Evolutionary conservation across 2,888 invertebrate species (phyloP).

Genomic region (Marasmarcha lunaedactyla): DNA sequence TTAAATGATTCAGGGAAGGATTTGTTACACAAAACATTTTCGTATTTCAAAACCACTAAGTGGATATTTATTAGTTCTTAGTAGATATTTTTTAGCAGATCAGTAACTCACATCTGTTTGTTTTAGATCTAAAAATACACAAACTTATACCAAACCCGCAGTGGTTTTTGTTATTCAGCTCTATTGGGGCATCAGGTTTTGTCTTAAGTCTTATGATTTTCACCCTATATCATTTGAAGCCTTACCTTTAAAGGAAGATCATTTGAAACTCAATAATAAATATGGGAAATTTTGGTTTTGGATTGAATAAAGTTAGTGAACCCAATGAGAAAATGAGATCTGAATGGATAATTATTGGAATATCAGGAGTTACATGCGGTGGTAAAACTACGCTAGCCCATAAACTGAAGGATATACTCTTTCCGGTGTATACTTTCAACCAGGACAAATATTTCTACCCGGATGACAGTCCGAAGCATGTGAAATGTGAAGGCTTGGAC

Average conservation of each 20-base stretch:
- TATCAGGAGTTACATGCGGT: constrained; percentile 84
- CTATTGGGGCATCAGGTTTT: constrained; percentile 72
- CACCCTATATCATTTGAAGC: constrained; percentile 69
- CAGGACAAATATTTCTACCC: constrained; percentile 84
- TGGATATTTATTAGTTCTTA: no score
- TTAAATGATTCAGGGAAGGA: no score
- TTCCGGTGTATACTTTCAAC: constrained; percentile 68
- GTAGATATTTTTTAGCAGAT: no score
- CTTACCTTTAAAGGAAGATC: constrained; percentile 15
- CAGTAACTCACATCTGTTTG: constrained; percentile 7
- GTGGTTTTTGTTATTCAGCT: constrained; percentile 72
- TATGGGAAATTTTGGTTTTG: background rate
- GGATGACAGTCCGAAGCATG: constrained; percentile 74
- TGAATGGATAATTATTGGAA: constrained; percentile 66
- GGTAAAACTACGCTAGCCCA: constrained; percentile 83
- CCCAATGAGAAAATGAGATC: constrained; percentile 4
- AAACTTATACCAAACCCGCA: constrained; percentile 64
- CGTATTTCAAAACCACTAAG: no score
- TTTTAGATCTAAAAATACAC: constrained; percentile 63
- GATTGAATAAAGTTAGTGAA: background rate
- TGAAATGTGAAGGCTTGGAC: constrained; percentile 71
- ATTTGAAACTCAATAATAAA: background rate
- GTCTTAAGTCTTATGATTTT: constrained; percentile 75
- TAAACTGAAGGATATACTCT: constrained; percentile 51
- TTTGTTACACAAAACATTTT: no score